phyloP scores from a whole-genome alignment of 2,113 vertebrate species.

The Prietella phreatophila region DNA sequence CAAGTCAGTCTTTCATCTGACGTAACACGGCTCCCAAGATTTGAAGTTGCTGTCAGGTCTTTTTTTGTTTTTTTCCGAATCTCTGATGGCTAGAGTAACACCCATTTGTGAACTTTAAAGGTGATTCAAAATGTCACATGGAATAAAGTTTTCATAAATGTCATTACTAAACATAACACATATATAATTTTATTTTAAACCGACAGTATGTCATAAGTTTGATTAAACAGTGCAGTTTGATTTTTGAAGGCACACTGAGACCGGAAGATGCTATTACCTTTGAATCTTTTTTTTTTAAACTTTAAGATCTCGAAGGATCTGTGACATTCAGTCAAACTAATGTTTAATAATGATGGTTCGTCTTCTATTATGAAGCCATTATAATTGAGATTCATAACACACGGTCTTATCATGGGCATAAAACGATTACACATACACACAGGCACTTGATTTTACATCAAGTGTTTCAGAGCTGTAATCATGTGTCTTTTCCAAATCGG shows the following conservation, averaged over 20 bases:
- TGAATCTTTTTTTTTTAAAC: not conserved
- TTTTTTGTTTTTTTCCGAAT: conserved; percentile 66
- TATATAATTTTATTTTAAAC: not conserved
- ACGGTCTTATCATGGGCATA: not conserved
- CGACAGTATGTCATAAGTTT: not conserved
- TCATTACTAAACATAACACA: conserved; percentile 24
- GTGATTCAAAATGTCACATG: conserved; percentile 70
- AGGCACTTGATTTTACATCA: not conserved
- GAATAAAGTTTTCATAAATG: conserved; percentile 72
- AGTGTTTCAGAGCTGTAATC: not conserved
- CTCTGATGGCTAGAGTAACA: conserved; percentile 62
- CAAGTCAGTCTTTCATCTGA: conserved; percentile 66
- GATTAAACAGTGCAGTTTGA: not conserved
- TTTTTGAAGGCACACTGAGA: not conserved
- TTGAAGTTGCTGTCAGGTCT: conserved; percentile 58
- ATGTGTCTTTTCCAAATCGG: not conserved
- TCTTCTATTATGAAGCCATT: not conserved
- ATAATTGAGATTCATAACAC: not conserved
- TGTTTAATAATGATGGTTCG: not conserved
- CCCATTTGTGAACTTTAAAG: conserved; percentile 64
- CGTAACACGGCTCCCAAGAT: conserved; percentile 59
- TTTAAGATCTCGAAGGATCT: not conserved
- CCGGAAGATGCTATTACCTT: not conserved
- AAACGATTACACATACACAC: not conserved
- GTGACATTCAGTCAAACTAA: not conserved